Percentiles rank a stretch among this genome's conserved stretches.
phyloP scores from a whole-genome alignment of 2,113 vertebrate genomes.

The Lasiurus borealis region DNA sequence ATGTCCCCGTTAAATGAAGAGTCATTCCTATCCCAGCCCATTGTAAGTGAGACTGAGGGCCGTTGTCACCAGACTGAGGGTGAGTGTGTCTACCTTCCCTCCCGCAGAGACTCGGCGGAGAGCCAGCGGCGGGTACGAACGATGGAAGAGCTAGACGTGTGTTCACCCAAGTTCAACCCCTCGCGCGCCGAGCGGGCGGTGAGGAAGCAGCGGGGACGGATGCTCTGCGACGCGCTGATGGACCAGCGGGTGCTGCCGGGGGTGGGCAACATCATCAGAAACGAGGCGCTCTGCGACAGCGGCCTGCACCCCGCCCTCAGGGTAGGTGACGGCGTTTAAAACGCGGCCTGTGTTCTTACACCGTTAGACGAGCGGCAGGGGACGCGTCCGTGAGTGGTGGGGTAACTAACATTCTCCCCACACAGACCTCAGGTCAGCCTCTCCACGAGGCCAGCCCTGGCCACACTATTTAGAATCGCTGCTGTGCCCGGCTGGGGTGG shows the following conservation, averaged over 20 bases:
- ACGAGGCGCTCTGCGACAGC: constrained; percentile 95
- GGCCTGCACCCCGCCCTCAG: constrained; percentile 93
- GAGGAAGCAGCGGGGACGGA: constrained; percentile 87
- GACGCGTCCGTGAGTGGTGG: neutral
- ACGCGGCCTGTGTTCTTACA: neutral
- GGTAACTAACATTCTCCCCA: neutral
- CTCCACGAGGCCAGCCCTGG: fast-evolving
- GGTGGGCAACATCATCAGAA: constrained; percentile 98
- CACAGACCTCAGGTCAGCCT: neutral
- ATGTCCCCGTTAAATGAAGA: too few relatives aligned
- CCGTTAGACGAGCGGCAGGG: neutral
- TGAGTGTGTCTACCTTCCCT: constrained; percentile 61
- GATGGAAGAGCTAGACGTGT: constrained; percentile 93
- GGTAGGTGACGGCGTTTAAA: constrained; percentile 83
- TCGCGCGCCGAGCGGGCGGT: constrained; percentile 89
- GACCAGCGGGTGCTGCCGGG: constrained; percentile 95
- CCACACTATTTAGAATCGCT: neutral
- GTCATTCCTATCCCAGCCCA: neutral
- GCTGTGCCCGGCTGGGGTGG: too few relatives aligned
- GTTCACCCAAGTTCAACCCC: constrained; percentile 93
- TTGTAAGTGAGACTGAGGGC: constrained; percentile 72
- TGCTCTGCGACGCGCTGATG: constrained; percentile 95
- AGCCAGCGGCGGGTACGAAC: constrained; percentile 89
- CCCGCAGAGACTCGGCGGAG: constrained; percentile 90
- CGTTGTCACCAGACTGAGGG: constrained; percentile 54